phyloP scores from a whole-genome alignment of 30 jellyfish, hydroid and myxozoan species.

The Chrysaora quinquecirrha region DNA sequence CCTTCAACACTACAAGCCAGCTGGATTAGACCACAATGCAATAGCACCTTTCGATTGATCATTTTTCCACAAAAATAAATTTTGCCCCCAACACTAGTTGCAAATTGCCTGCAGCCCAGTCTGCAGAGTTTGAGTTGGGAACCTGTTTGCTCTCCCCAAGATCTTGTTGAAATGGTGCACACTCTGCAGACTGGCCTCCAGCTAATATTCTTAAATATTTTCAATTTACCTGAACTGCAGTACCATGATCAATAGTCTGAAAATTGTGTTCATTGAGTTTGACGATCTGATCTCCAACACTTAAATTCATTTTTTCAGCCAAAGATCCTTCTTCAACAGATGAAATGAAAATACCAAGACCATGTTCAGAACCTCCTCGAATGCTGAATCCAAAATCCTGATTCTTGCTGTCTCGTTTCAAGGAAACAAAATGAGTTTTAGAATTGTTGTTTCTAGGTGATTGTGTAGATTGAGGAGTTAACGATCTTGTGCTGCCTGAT shows the following conservation, averaged over 20 bases:
- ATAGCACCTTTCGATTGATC: too few species aligned
- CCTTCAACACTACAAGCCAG: too few species aligned
- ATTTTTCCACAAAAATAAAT: too few species aligned
- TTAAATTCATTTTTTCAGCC: slow-evolving; percentile 75
- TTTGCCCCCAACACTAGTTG: too few species aligned
- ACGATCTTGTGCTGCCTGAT: slow-evolving; percentile 16
- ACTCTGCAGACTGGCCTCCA: too few species aligned
- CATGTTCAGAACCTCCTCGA: slow-evolving; percentile 96
- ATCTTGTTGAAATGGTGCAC: too few species aligned
- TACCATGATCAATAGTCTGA: slow-evolving; percentile 53
- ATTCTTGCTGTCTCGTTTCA: slow-evolving; percentile 24
- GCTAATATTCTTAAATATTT: too few species aligned
- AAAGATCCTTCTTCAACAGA: slow-evolving; percentile 73
- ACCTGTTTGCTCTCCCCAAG: too few species aligned
- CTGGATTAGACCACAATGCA: too few species aligned
- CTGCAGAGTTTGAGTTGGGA: too few species aligned
- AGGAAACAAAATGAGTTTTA: slow-evolving; percentile 29
- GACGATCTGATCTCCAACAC: slow-evolving; percentile 83
- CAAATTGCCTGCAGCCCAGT: too few species aligned
- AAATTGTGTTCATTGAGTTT: slow-evolving; percentile 62
- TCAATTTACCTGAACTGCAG: slow-evolving; percentile 78
- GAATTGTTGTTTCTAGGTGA: slow-evolving; percentile 10
- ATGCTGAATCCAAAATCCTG: slow-evolving; percentile 93
- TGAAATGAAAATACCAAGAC: slow-evolving; percentile 85
- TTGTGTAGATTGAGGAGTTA: slow-evolving; percentile 10